Base-by-base conservation (phyloP, 2,113 vertebrate species). In the Ageneiosus marmoratus region DNA sequence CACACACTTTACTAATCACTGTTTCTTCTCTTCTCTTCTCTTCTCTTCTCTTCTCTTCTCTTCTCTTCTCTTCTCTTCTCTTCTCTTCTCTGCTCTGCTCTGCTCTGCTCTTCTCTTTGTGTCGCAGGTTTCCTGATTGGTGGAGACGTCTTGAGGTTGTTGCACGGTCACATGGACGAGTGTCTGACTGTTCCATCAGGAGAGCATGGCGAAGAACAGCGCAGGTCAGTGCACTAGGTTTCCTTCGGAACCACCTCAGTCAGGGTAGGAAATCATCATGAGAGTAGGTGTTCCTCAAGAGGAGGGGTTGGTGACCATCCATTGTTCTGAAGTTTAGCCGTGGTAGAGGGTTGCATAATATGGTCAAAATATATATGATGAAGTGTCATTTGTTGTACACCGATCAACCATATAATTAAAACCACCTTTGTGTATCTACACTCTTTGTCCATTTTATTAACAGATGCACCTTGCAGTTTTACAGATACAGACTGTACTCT, bases 101-200 rank as follows among this genome's bases (percentile, higher is more conserved):
- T 62, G 0, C 9, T 15, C 29, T 69, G 13, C 15, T 48, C 37
- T 70, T 4, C 12, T 22, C 3, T 32, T 1, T 29, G 32, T 63
- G 13, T 79, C 73, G 48, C 88, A 99, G 97, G 97, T 48, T 99
- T 96, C 87, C 90, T 99, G 82, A 98, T 98, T 79, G 97, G 97
- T 74, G 97, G 97, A 0, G 97, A 99, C 62, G 97, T 98, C 85
- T 91, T 99, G 83, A 94, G 97, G 63, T 90, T 99, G 85, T 94
- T 98, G 80, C 97, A 98, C 0, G 97, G 97, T 80, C 97, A 99
- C 88, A 97, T 99, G 97, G 97, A 99, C 0, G 97, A 99, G 86
- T 99, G 97, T 89, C 93, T 99, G 88, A 99, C 97, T 0, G 97
- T 99, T 74, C 96, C 97, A 62, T 97, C 97, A 0, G 97, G 96